These are phyloP conservation scores for Dexiosoma caninum DNA, from an alignment of 2,888 invertebrate species.

Conservation along the genomic window DNA sequence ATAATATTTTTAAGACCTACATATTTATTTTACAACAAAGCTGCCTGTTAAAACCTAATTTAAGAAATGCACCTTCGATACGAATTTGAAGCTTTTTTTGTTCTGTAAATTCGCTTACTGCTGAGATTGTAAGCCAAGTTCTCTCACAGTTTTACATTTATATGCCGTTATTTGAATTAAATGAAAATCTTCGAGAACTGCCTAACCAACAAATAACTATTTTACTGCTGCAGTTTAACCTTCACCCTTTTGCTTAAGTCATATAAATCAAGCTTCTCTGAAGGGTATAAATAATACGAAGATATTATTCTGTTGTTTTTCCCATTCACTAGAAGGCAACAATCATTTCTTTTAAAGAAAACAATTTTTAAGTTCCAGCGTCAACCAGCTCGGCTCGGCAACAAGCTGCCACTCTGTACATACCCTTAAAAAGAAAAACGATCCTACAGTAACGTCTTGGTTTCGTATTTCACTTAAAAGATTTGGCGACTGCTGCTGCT, in stretches of 20 bases:
- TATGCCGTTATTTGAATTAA: too few relatives aligned
- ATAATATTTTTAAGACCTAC: too few relatives aligned
- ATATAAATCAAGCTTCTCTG: slow-evolving; percentile 43
- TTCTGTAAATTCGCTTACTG: too few relatives aligned
- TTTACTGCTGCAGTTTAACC: slow-evolving; percentile 18
- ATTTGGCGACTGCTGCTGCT: slow-evolving; percentile 47
- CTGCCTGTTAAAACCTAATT: too few relatives aligned
- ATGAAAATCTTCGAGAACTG: too few relatives aligned
- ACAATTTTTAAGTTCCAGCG: slow-evolving; percentile 29
- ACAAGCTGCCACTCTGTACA: too few relatives aligned
- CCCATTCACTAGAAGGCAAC: slow-evolving; percentile 36
- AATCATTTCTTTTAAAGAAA: slow-evolving; percentile 49
- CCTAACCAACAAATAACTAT: slow-evolving; percentile 9
- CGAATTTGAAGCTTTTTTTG: too few relatives aligned
- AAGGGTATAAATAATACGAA: slow-evolving; percentile 41
- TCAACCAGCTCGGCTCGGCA: too few relatives aligned
- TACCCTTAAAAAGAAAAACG: slow-evolving; percentile 8
- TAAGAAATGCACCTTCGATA: too few relatives aligned
- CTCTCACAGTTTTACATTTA: too few relatives aligned
- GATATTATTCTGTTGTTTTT: background rate
- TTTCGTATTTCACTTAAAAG: slow-evolving; percentile 45
- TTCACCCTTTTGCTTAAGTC: slow-evolving; percentile 33
- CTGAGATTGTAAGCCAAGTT: background rate
- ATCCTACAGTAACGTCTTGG: slow-evolving; percentile 25
- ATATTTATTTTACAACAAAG: too few relatives aligned